phyloP scores from a whole-genome alignment of 2,888 invertebrate species.

The Drosophila subsilvestris region DNA sequence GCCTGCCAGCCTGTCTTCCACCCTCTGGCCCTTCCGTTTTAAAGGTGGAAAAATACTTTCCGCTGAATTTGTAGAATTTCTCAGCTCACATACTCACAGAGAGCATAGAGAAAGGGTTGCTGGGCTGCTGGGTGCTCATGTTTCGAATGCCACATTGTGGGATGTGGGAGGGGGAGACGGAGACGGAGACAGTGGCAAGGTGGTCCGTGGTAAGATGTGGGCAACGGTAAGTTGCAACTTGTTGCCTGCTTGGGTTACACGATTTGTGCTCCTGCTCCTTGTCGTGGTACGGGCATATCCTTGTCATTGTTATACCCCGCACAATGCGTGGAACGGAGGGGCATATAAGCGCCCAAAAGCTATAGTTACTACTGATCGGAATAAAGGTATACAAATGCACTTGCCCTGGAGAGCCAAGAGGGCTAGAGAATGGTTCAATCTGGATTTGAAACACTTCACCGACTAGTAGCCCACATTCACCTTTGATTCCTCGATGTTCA shows the following conservation, averaged over 20 bases:
- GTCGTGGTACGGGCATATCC: constrained; percentile 66
- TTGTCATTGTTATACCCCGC: constrained; percentile 68
- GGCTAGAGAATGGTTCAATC: too few relatives aligned
- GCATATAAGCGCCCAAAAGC: neutral
- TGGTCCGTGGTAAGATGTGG: constrained; percentile 19
- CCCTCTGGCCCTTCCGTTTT: constrained; percentile 37
- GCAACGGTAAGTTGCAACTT: constrained; percentile 66
- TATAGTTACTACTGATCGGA: neutral
- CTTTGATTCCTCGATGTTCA: too few relatives aligned
- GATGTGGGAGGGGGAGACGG: neutral
- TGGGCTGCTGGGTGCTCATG: constrained; percentile 12
- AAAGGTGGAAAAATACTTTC: constrained; percentile 79
- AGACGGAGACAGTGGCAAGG: neutral
- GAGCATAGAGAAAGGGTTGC: neutral
- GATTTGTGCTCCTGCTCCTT: constrained; percentile 9
- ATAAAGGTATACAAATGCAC: neutral
- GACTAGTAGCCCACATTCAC: too few relatives aligned
- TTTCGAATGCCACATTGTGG: constrained; percentile 48
- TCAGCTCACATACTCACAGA: constrained; percentile 6
- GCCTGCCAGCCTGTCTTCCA: neutral
- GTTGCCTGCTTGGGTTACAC: constrained; percentile 51
- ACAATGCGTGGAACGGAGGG: neutral
- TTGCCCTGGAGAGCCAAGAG: too few relatives aligned
- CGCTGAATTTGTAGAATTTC: constrained; percentile 78
- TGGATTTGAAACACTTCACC: too few relatives aligned